Base-by-base conservation (phyloP, 1,140 invertebrate species). In the Agraylea sexmaculata region DNA sequence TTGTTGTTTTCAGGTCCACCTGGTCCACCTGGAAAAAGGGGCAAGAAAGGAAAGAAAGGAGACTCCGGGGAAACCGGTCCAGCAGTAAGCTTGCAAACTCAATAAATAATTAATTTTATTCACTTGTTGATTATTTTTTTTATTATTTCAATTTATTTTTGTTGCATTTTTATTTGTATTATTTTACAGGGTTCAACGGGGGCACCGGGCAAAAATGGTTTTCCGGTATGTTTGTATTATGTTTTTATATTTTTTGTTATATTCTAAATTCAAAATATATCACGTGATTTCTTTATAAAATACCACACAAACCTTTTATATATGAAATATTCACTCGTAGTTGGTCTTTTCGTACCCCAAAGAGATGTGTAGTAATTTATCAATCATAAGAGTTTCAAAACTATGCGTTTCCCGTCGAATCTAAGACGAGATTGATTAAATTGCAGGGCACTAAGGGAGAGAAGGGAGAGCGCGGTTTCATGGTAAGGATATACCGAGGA, bases 41-140 rank as follows among this genome's bases (percentile, higher is more conserved):
- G 87, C 30, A 86, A 87, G 60, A 81, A 84, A 56, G 87, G 87
- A 40, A 88, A 87, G 62, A 89, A 89, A 62, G 87, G 87, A 31
- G 85, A 89, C 51, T 45, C 74, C 2, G 87, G 87, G 33, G 83
- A 87, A 52, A 64, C 76, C n/a, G 80, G 80, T 12, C 69, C 77
- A 42, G 66, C 77, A 67, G 80, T 83, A 68, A 78, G 77, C 63
- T 47, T 40, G 35, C 38, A 31, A 37, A 35, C n/a, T n/a, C n/a
- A n/a, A n/a, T n/a, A 39, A 33, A 27, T 40, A 37, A 19, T 41
- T 42, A 23, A 16, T 47, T 41, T 30, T 51, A 54, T 51, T 50
- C 11, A 46, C 51, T 42, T 52, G 48, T 50, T 54, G 51, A 31
- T 41, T 47, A 29, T 34, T 37, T 27, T 41, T 39, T 20, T 35